Conservation (phyloP, 1,140 invertebrate genomes). For the Chrysomallon squamiferum region DNA sequence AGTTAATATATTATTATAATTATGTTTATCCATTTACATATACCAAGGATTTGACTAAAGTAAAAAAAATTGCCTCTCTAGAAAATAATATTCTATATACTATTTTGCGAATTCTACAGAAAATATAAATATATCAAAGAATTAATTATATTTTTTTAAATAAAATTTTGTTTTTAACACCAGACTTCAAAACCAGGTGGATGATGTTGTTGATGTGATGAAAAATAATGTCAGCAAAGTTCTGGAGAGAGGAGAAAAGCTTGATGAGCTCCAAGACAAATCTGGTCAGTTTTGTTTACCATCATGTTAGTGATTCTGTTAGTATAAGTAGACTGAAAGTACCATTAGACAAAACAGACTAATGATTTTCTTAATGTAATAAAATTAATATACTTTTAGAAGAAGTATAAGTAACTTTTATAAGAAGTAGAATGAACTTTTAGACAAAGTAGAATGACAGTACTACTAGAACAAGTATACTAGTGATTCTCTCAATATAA, state of each 20-base stretch:
- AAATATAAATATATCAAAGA: no score
- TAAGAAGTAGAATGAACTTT: neutral
- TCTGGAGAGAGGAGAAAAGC: slow-evolving; percentile 67
- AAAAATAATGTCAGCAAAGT: slow-evolving; percentile 68
- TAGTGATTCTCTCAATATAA: neutral
- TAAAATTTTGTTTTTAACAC: neutral
- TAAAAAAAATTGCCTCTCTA: no score
- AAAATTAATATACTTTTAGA: neutral
- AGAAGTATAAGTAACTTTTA: neutral
- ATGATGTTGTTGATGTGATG: slow-evolving; percentile 70
- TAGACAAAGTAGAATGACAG: neutral
- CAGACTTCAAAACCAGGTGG: slow-evolving; percentile 65
- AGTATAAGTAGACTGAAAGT: neutral
- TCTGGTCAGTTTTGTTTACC: slow-evolving; percentile 62
- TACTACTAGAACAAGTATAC: neutral
- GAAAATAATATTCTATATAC: no score
- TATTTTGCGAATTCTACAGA: no score
- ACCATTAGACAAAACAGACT: neutral
- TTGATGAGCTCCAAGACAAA: slow-evolving; percentile 68
- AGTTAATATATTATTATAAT: no score
- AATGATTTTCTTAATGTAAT: neutral
- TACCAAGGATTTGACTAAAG: no score
- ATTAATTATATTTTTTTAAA: no score
- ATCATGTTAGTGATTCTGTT: no score
- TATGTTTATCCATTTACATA: no score